These are phyloP conservation scores for Eumerus sabulonum DNA, from an alignment of 2,888 invertebrate genomes.

Conservation along the genomic window DNA sequence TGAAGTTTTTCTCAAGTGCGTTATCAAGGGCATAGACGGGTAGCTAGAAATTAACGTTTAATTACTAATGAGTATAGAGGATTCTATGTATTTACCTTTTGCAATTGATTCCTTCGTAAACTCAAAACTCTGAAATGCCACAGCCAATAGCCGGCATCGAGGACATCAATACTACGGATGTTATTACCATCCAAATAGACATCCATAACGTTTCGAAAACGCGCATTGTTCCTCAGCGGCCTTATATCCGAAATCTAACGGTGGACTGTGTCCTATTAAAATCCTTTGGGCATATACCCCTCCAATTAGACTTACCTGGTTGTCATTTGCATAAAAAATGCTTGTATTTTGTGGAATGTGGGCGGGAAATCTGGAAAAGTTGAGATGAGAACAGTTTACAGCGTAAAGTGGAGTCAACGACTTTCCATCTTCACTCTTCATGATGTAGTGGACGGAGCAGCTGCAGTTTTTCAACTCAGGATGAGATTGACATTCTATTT, in stretches of 20 bases:
- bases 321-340: conserved; percentile 75
- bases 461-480: conserved; percentile 76
- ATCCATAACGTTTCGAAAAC: conserved; percentile 85
- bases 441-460: conserved; percentile 77
- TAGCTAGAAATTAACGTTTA: conserved; percentile 80
- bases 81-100: conserved; percentile 81
- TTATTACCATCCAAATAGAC: conserved; percentile 88
- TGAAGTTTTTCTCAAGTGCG: conserved; percentile 86
- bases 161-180: conserved; percentile 83
- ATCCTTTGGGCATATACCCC: not conserved
- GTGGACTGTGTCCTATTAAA: not conserved
- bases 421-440: conserved; percentile 71
- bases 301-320: conserved; percentile 74
- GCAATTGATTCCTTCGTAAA: conserved; percentile 85
- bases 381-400: conserved; percentile 76
- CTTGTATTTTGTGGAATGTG: conserved; percentile 78
- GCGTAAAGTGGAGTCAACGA: conserved; percentile 76
- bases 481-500: conserved; percentile 75
- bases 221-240: conserved; percentile 84
- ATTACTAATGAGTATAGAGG: not conserved
- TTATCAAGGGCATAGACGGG: conserved; percentile 90
- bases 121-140: conserved; percentile 88
- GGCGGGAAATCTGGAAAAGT: conserved; percentile 75
- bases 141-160: conserved; percentile 90
- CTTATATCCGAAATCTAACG: conserved; percentile 84